phyloP scores from a whole-genome alignment of 53 echinoderm and acorn worm genomes.

The Holothuria scabra region DNA sequence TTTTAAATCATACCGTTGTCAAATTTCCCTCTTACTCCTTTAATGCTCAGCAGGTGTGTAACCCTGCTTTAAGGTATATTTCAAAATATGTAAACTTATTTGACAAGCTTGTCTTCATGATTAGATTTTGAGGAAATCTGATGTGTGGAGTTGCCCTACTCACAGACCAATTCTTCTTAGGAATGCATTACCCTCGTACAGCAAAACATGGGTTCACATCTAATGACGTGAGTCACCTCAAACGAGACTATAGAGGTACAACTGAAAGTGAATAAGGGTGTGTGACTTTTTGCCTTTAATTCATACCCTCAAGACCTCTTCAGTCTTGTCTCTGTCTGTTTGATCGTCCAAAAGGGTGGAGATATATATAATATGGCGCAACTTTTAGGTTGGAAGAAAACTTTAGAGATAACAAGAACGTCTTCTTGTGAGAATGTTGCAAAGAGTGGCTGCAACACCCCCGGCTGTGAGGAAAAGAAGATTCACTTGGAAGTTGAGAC shows the following conservation, averaged over 20 bases:
- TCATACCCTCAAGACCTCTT: no score
- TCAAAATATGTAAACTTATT: conserved; percentile 14
- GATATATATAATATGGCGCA: conserved; percentile 12
- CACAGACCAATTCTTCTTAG: no score
- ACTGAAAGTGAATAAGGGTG: no score
- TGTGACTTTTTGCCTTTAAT: no score
- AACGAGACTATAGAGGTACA: no score
- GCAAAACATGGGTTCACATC: no score
- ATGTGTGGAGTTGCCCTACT: no score
- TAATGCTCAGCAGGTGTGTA: conserved; percentile 21
- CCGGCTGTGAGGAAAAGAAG: conserved; percentile 37
- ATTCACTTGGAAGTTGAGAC: conserved; percentile 37
- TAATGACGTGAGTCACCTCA: no score
- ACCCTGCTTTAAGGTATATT: neutral
- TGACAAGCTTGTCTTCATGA: no score
- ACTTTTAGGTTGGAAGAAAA: conserved; percentile 33
- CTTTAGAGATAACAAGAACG: conserved; percentile 29
- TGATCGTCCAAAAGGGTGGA: neutral
- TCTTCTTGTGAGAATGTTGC: neutral
- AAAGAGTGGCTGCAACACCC: conserved; percentile 22
- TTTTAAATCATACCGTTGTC: neutral
- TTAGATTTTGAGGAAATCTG: no score
- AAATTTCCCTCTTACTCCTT: conserved; percentile 17
- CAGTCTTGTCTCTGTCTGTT: no score
- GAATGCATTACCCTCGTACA: no score